These are phyloP conservation scores for Zaprionus kolodkinae DNA, from an alignment of 1,140 invertebrate genomes.

Conservation along the genomic window DNA sequence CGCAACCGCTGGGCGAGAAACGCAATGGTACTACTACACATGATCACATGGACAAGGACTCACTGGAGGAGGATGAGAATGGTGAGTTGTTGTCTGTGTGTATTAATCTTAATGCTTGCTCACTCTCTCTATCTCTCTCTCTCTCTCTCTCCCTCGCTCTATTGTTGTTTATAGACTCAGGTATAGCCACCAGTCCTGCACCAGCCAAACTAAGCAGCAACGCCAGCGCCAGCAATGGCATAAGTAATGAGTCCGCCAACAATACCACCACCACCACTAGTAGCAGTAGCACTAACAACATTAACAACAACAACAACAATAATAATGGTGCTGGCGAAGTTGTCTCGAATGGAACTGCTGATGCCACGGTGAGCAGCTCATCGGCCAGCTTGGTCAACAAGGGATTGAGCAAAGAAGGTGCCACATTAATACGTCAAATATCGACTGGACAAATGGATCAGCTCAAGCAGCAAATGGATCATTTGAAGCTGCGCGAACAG, in stretches of 20 bases:
- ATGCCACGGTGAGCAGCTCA: neutral
- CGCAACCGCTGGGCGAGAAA: slow-evolving; percentile 84
- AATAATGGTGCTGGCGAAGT: neutral
- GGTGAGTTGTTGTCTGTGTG: slow-evolving; percentile 55
- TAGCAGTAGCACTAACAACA: slow-evolving; percentile 3
- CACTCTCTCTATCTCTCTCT: neutral
- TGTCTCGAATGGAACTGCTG: slow-evolving; percentile 2
- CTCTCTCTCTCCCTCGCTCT: neutral
- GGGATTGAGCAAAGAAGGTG: slow-evolving; percentile 72
- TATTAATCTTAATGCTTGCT: neutral
- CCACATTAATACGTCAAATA: slow-evolving; percentile 65
- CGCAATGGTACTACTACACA: slow-evolving; percentile 85
- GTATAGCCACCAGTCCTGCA: slow-evolving; percentile 80
- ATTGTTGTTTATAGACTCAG: slow-evolving; percentile 63
- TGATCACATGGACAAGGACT: slow-evolving; percentile 86
- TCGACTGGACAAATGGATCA: slow-evolving; percentile 39
- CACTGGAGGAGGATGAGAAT: slow-evolving; percentile 82
- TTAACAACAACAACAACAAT: slow-evolving; percentile 19
- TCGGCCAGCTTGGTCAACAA: slow-evolving; percentile 58
- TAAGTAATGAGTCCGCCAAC: slow-evolving; percentile 6
- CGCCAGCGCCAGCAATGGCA: slow-evolving; percentile 12
- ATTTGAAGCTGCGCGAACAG: slow-evolving; percentile 31
- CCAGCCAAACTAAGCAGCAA: slow-evolving; percentile 45
- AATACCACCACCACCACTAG: slow-evolving; percentile 2
- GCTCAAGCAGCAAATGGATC: slow-evolving; percentile 36